These are phyloP conservation scores for Drosophila hydei DNA, from an alignment of 1,140 invertebrate genomes.

Conservation along the genomic window DNA sequence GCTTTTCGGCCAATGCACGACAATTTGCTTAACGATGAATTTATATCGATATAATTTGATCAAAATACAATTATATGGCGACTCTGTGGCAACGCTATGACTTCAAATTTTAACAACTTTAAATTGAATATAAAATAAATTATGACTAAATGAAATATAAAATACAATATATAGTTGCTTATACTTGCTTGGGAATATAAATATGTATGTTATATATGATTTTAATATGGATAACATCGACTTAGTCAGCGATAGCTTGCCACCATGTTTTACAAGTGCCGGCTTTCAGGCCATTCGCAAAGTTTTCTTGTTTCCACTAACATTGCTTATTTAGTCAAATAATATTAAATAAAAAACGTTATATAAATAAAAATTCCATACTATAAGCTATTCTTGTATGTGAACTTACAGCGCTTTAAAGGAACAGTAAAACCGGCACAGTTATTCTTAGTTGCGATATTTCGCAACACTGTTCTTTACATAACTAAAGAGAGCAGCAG, in stretches of 20 bases:
- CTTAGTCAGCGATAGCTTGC: not conserved
- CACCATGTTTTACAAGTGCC: constrained; percentile 22
- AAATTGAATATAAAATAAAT: not conserved
- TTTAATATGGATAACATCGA: too few species aligned
- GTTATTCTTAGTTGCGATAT: constrained; percentile 1
- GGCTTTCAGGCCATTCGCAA: constrained; percentile 32
- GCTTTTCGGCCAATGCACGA: constrained; percentile 42
- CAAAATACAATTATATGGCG: not conserved
- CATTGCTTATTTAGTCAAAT: constrained; percentile 20
- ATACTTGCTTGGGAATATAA: not conserved
- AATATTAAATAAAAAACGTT: not conserved
- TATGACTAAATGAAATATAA: not conserved
- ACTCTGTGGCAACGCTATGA: constrained; percentile 11
- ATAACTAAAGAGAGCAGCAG: constrained; percentile 66
- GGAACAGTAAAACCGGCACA: constrained; percentile 21
- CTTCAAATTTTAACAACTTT: constrained; percentile 8
- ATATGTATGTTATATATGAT: not conserved
- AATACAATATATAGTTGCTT: not conserved
- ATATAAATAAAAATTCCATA: not conserved
- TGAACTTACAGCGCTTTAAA: not conserved
- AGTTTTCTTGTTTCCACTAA: constrained; percentile 2
- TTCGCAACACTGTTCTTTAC: constrained; percentile 67
- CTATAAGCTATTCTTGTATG: not conserved
- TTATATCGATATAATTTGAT: constrained; percentile 24
- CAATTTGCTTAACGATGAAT: constrained; percentile 22